Evolutionary conservation across 2,888 invertebrate genomes (phyloP).

Genomic region (Caenorhabditis sp.): DNA sequence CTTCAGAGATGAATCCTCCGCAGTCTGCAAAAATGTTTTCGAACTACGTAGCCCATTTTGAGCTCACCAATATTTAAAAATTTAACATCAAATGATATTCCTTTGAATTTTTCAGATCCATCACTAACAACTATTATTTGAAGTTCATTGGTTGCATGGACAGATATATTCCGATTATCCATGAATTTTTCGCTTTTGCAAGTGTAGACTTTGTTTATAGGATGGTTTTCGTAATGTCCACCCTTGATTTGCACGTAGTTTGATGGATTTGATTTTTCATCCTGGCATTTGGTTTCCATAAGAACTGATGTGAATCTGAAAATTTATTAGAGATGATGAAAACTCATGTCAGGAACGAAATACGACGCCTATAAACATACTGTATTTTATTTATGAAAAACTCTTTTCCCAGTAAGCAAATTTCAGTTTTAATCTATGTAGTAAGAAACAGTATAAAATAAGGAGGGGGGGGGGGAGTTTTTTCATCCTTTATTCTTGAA

Average conservation of each 20-base stretch:
- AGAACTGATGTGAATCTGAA: not conserved
- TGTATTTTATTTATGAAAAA: too few species aligned
- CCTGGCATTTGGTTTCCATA: not conserved
- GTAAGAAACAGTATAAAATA: too few species aligned
- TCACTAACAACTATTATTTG: not conserved
- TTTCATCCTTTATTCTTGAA: too few species aligned
- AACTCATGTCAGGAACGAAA: not conserved
- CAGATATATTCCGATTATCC: not conserved
- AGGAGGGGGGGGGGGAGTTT: too few species aligned
- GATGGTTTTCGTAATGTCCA: not conserved
- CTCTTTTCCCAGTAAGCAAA: too few species aligned
- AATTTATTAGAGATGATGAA: too few species aligned
- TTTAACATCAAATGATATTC: not conserved
- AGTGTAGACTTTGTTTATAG: not conserved
- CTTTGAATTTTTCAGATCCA: not conserved
- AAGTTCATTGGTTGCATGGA: not conserved
- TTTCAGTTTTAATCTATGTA: too few species aligned
- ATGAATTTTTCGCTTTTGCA: not conserved
- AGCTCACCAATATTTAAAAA: not conserved
- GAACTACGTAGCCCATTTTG: too few species aligned
- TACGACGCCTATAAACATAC: too few species aligned
- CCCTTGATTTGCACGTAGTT: not conserved
- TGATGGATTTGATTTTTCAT: not conserved
- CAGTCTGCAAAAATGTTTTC: not conserved
- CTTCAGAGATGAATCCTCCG: not conserved